A percentile compares a stretch with the other conserved stretches of the same genome.
Evolutionary conservation across 2,888 invertebrate genomes (phyloP).

Genomic region (Noctuana brunneofusca): DNA sequence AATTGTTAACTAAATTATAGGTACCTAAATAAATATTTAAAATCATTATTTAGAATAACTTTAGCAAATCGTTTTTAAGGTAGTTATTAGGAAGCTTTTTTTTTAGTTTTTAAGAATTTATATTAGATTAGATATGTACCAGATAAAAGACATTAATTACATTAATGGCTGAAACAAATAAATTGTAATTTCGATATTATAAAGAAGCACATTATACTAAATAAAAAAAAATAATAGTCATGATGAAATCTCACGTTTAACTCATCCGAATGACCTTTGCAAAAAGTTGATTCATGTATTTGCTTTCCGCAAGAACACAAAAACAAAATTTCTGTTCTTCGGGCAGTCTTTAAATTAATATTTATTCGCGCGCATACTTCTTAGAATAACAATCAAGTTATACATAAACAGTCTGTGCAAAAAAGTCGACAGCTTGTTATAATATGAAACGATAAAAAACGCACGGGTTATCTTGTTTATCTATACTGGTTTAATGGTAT

Average conservation of each 20-base stretch:
- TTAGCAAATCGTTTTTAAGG: too few species aligned
- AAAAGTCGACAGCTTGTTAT: slow-evolving; percentile 43
- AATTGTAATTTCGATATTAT: slow-evolving; percentile 2
- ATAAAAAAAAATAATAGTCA: slow-evolving; percentile 9
- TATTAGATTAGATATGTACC: not conserved
- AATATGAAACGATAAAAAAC: slow-evolving; percentile 36
- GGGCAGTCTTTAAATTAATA: slow-evolving; percentile 37
- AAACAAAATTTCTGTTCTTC: slow-evolving; percentile 24
- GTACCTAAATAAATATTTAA: too few species aligned
- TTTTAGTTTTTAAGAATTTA: too few species aligned
- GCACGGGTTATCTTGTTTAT: slow-evolving; percentile 33
- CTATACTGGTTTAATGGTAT: slow-evolving; percentile 23
- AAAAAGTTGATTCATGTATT: slow-evolving; percentile 25
- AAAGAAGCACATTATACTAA: not conserved
- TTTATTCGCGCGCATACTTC: slow-evolving; percentile 44
- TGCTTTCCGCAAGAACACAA: slow-evolving; percentile 15
- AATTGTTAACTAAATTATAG: too few species aligned
- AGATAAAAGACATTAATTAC: slow-evolving; percentile 2
- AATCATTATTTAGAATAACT: too few species aligned
- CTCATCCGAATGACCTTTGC: slow-evolving; percentile 25
- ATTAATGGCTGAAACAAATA: not conserved
- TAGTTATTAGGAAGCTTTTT: too few species aligned
- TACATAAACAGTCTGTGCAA: slow-evolving; percentile 36
- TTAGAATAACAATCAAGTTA: slow-evolving; percentile 46
- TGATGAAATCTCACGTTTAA: not conserved